phyloP scores from a whole-genome alignment of 1,140 invertebrate species.

The Lasioglossum albipes region DNA sequence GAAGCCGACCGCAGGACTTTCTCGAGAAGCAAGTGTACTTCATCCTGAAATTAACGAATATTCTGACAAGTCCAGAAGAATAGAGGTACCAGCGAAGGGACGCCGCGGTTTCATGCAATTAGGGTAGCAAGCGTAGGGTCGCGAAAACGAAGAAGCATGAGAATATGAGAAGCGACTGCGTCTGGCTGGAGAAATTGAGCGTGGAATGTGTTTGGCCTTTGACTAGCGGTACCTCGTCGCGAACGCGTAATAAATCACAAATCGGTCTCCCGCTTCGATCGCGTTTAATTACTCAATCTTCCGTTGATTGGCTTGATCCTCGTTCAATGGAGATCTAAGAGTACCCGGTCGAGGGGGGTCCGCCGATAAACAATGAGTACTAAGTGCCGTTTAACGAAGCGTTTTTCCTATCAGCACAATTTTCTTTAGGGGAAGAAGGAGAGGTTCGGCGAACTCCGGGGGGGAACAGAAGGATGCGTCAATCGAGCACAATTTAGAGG shows the following conservation, averaged over 20 bases:
- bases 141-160: neutral
- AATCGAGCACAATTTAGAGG: constrained; percentile 27
- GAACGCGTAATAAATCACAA: neutral
- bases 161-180: neutral
- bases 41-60: neutral
- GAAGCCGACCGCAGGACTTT: neutral
- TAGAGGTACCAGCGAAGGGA: neutral
- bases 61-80: neutral
- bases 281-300: neutral
- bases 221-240: neutral
- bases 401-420: constrained; percentile 28
- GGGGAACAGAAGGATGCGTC: constrained; percentile 8
- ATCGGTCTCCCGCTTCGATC: neutral
- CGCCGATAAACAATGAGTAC: neutral
- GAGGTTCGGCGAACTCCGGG: constrained; percentile 32
- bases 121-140: neutral
- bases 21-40: neutral
- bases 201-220: constrained; percentile 2
- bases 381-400: neutral
- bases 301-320: neutral
- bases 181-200: constrained; percentile 1
- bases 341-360: neutral
- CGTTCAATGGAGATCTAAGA: neutral
- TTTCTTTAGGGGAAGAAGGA: neutral
- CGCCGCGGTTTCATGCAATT: neutral